Evolutionary conservation across 2,797 vertebrate species (phyloP), one percentile per base, ranked within the genome.

Genomic region (Lepus townsendii): DNA sequence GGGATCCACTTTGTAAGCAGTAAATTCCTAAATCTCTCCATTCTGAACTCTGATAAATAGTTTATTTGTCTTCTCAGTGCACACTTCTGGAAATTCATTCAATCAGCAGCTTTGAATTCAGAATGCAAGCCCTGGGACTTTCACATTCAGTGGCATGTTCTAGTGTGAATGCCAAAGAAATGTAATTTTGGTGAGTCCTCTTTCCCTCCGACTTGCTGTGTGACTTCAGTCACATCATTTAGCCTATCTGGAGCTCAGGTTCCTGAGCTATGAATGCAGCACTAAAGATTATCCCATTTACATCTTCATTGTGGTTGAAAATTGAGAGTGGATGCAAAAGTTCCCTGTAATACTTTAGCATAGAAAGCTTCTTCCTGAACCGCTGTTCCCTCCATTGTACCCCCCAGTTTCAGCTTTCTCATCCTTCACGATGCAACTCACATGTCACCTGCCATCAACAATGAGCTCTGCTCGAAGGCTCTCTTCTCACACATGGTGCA

Each of bases 21-120:
- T 47, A 35, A 75, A 68, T 71, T 83, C 35, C 62, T 89, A 68
- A 90, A 72, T 79, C 17, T 88, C 65, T 93, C 35, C 75, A 73
- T 47, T 68, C 42, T 9, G 66, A 95, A 92, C 13, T 71, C 84
- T 35, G 47, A 78, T 69, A 68, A 87, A 78, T 1, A 52, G 22
- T n/a, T 57, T 11, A 14, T 63, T 66, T 86, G 90, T 60, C 54
- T 75, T 26, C n/a, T n/a, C 10, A 16, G 0, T 76, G 26, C 38
- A 38, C 42, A 32, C 24, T 57, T 72, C 57, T 79, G 11, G 35
- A 65, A 82, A 27, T 11, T 71, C 11, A 32, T 57, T 78, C 60
- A 54, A 52, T 6, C n/a, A 22, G 4, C 0, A 7, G 1, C 57
- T n/a, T 63, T 63, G 20, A 52, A 30, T 32, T 16, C 62, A n/a